These are phyloP conservation scores for Melitaea cinxia DNA, from an alignment of 1,140 invertebrate genomes.

Conservation along the genomic window DNA sequence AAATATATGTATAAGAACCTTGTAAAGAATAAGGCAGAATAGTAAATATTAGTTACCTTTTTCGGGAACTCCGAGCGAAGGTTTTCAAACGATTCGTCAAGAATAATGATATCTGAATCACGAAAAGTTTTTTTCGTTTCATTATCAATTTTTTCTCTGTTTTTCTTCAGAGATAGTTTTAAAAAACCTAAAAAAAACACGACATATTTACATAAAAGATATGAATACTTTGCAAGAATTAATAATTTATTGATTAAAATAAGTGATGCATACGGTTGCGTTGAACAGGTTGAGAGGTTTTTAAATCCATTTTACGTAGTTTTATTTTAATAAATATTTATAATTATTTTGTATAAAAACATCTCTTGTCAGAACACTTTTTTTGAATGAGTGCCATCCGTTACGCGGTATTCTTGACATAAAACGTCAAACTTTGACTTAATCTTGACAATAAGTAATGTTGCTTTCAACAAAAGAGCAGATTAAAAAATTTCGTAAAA, in stretches of 20 bases:
- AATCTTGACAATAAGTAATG: neutral
- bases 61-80: slow-evolving; percentile 49
- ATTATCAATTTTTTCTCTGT: slow-evolving; percentile 43
- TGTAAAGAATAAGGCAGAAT: no score
- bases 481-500: no score
- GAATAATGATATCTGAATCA: slow-evolving; percentile 59
- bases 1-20: no score
- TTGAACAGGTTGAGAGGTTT: slow-evolving; percentile 37
- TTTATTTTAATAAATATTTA: slow-evolving; percentile 9
- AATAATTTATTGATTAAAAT: neutral
- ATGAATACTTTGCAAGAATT: neutral
- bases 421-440: neutral
- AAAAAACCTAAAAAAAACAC: slow-evolving; percentile 53
- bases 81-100: slow-evolving; percentile 71
- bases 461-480: neutral
- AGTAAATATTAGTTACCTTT: slow-evolving; percentile 56
- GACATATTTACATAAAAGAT: neutral
- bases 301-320: slow-evolving; percentile 48
- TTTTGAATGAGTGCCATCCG: slow-evolving; percentile 29
- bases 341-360: slow-evolving; percentile 9
- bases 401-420: slow-evolving; percentile 21
- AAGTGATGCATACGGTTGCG: slow-evolving; percentile 58
- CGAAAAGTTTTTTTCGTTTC: slow-evolving; percentile 45
- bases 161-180: slow-evolving; percentile 68
- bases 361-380: slow-evolving; percentile 1